These are phyloP conservation scores for Amphipyra berbera DNA, from an alignment of 2,888 invertebrate species.

Conservation along the genomic window DNA sequence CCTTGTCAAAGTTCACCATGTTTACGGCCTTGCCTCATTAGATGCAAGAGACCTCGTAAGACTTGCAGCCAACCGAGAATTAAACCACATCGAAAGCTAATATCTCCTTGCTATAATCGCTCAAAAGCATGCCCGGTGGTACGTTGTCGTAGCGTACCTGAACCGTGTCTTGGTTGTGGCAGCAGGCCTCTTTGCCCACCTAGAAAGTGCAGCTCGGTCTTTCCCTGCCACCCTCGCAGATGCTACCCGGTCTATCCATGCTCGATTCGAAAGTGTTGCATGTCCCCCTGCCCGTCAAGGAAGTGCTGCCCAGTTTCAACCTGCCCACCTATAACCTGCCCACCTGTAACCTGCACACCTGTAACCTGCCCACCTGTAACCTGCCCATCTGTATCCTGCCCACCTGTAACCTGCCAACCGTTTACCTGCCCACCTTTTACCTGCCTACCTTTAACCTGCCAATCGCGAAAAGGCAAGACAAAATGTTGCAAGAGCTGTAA, in stretches of 20 bases:
- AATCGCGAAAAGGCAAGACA: conserved; percentile 37
- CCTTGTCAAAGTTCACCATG: conserved; percentile 77
- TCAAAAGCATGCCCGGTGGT: conserved; percentile 74
- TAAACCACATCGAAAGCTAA: conserved; percentile 70
- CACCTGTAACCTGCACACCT: no score
- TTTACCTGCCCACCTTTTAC: no score
- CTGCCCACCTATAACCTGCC: background rate
- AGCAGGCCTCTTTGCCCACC: conserved; percentile 62
- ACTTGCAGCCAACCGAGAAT: conserved; percentile 75
- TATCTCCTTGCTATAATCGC: conserved; percentile 81
- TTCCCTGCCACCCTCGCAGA: conserved; percentile 66
- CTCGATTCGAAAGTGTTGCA: conserved; percentile 57
- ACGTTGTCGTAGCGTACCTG: conserved; percentile 75
- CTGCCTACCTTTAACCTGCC: conserved; percentile 51
- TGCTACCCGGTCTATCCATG: conserved; percentile 64
- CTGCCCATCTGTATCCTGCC: no score
- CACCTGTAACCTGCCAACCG: no score
- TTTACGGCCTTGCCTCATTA: conserved; percentile 75
- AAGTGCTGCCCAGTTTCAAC: conserved; percentile 60
- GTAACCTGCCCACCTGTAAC: no score
- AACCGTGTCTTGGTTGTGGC: conserved; percentile 68
- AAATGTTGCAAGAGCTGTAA: conserved; percentile 61
- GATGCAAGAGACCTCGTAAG: conserved; percentile 70
- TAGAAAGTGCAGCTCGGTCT: conserved; percentile 65
- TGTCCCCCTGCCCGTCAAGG: conserved; percentile 62